Evolutionary conservation across 1,140 invertebrate species (phyloP).

Genomic region (Drosophila ironensis): DNA sequence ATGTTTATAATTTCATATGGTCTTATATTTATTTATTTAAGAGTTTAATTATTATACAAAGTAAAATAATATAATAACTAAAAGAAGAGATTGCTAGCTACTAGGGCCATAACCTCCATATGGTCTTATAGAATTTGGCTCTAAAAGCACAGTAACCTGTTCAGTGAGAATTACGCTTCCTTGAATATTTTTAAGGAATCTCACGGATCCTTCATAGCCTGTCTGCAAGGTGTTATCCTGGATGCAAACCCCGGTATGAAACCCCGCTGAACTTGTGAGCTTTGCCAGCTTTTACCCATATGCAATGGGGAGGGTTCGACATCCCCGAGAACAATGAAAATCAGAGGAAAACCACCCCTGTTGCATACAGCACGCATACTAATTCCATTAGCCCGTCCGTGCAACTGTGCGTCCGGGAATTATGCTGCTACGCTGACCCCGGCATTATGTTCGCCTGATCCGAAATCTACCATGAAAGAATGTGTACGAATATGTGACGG

Average conservation of each 20-base stretch:
- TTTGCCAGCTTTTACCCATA: conserved; percentile 8
- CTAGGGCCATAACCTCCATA: too few species aligned
- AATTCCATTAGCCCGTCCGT: conserved; percentile 38
- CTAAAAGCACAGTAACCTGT: too few species aligned
- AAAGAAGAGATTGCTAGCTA: too few species aligned
- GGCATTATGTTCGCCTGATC: conserved; percentile 63
- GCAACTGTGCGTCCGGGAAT: conserved; percentile 28
- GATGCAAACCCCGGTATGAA: conserved; percentile 2
- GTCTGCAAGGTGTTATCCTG: not conserved
- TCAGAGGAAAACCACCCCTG: not conserved
- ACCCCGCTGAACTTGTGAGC: conserved; percentile 28
- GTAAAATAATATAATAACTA: too few species aligned
- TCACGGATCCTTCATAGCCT: not conserved
- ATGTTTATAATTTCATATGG: too few species aligned
- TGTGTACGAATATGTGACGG: conserved; percentile 74
- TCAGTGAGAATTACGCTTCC: too few species aligned
- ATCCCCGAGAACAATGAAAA: not conserved
- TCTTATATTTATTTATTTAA: too few species aligned
- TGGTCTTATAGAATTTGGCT: too few species aligned
- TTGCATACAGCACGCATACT: conserved; percentile 24
- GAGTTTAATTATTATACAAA: too few species aligned
- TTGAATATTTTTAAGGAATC: too few species aligned
- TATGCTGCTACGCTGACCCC: too few species aligned
- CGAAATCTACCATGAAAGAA: conserved; percentile 78
- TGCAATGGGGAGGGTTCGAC: not conserved